phyloP scores from a whole-genome alignment of 1,140 invertebrate genomes.

The Contarinia nasturtii region DNA sequence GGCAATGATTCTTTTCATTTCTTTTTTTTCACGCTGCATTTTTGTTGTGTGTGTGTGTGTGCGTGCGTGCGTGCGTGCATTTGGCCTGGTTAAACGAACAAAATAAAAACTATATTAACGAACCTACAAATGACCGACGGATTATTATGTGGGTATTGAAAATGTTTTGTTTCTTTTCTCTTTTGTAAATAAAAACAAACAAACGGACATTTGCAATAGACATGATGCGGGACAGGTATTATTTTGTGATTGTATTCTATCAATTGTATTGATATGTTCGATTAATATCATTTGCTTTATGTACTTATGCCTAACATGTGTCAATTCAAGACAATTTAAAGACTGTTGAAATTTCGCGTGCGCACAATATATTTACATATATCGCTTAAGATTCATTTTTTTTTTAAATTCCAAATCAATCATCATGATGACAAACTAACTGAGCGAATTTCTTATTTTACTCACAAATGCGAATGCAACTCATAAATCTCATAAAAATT shows the following conservation, averaged over 20 bases:
- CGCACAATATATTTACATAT: too few relatives aligned
- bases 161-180: background rate
- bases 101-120: background rate
- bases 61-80: background rate
- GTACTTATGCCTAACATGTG: constrained; percentile 22
- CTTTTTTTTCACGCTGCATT: too few relatives aligned
- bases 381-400: too few relatives aligned
- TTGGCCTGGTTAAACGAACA: background rate
- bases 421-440: too few relatives aligned
- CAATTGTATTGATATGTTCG: constrained; percentile 39
- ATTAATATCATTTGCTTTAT: constrained; percentile 41
- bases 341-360: too few relatives aligned
- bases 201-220: constrained; percentile 20
- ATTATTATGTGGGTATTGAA: background rate
- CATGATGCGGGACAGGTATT: constrained; percentile 52
- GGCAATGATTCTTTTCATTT: too few relatives aligned
- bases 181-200: background rate
- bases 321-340: too few relatives aligned
- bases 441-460: too few relatives aligned
- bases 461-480: too few relatives aligned
- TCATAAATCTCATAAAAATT: too few relatives aligned
- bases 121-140: too few relatives aligned
- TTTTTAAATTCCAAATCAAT: too few relatives aligned
- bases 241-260: constrained; percentile 44
- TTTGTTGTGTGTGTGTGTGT: background rate